Percentiles rank a stretch among this genome's conserved stretches.
Conservation (phyloP, 2,113 vertebrate species). For the Emydocephalus ijimae region DNA sequence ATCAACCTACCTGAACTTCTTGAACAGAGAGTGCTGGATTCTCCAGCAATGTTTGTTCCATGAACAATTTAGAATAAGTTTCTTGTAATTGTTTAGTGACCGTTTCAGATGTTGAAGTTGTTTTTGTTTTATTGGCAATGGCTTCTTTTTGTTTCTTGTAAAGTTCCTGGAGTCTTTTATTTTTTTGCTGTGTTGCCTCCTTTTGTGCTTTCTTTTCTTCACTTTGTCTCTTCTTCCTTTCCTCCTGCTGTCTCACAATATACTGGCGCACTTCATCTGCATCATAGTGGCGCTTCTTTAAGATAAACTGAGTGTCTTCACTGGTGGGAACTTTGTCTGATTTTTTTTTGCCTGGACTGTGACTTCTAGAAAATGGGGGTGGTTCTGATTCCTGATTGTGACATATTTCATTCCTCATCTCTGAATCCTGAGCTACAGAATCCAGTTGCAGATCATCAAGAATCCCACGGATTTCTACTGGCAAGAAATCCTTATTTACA, state of each 20-base stretch:
- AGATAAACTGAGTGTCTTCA: constrained; percentile 75
- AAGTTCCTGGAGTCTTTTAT: constrained; percentile 89
- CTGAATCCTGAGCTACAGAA: constrained; percentile 51
- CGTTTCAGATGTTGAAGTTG: constrained; percentile 55
- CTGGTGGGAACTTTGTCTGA: constrained; percentile 64
- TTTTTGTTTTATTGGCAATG: constrained; percentile 67
- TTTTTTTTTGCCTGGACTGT: constrained; percentile 78
- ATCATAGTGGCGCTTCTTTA: constrained; percentile 90
- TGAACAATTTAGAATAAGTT: constrained; percentile 82
- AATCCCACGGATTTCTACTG: constrained; percentile 86
- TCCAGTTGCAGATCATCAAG: constrained; percentile 90
- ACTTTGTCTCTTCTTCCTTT: constrained; percentile 83
- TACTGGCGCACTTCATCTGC: constrained; percentile 87
- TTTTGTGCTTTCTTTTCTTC: constrained; percentile 86
- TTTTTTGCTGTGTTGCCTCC: constrained; percentile 81
- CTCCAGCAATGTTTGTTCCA: constrained; percentile 73
- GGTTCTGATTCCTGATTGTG: constrained; percentile 64
- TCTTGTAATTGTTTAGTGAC: constrained; percentile 73
- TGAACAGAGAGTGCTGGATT: constrained; percentile 58
- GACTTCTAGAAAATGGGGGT: constrained; percentile 68
- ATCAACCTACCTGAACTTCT: constrained; percentile 64
- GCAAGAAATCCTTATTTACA: constrained; percentile 76
- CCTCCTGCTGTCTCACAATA: constrained; percentile 88
- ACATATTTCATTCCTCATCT: constrained; percentile 58
- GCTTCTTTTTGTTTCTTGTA: constrained; percentile 87